phyloP scores from a whole-genome alignment of 1,140 invertebrate genomes.

The Drosophila pruinosa region DNA sequence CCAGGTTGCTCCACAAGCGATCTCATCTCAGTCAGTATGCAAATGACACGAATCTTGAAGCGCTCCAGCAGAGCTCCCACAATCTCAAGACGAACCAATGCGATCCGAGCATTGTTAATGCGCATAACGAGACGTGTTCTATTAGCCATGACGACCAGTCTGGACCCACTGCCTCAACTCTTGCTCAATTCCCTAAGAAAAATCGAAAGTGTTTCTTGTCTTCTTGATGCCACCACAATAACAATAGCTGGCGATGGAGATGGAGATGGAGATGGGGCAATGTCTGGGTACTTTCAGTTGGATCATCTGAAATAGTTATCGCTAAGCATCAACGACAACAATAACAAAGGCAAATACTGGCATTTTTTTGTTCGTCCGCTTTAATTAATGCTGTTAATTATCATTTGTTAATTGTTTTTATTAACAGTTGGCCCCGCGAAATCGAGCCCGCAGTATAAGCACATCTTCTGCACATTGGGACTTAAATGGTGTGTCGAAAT shows the following conservation, averaged over 20 bases:
- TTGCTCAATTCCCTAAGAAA: conserved; percentile 42
- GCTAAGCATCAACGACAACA: neutral
- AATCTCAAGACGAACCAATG: neutral
- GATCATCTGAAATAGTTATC: neutral
- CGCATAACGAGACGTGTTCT: conserved; percentile 72
- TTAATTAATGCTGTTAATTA: conserved; percentile 57
- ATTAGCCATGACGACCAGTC: conserved; percentile 19
- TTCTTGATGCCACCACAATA: conserved; percentile 2
- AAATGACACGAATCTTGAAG: conserved; percentile 60
- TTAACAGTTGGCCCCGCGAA: conserved; percentile 26
- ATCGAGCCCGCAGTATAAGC: conserved; percentile 20
- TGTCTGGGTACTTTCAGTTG: conserved; percentile 7
- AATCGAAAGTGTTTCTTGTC: conserved; percentile 52
- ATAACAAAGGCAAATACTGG: neutral
- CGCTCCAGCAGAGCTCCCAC: conserved; percentile 29
- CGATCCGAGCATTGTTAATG: conserved; percentile 35
- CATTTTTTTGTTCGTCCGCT: conserved; percentile 28
- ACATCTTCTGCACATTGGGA: conserved; percentile 40
- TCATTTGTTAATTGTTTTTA: conserved; percentile 66
- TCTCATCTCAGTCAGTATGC: conserved; percentile 28
- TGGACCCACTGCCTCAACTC: conserved; percentile 6
- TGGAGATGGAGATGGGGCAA: neutral
- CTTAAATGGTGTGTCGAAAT: neutral
- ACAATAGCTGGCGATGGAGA: neutral
- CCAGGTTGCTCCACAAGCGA: conserved; percentile 26